These are phyloP conservation scores for Hipposideros larvatus DNA, from an alignment of 2,797 vertebrate genomes.

Conservation along the genomic window DNA sequence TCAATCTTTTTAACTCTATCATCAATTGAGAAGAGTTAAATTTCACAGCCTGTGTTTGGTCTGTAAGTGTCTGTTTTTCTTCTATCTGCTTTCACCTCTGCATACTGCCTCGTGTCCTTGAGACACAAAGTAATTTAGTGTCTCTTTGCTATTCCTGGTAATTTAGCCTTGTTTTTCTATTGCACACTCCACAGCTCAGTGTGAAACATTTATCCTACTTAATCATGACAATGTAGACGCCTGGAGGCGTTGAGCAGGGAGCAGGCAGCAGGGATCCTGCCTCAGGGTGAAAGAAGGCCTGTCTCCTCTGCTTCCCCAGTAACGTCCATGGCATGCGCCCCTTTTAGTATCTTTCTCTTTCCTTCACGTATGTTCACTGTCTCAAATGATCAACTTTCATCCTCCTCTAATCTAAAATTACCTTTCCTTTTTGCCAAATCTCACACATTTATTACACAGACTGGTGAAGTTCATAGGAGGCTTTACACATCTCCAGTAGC, in stretches of 20 bases:
- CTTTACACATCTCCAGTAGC: neutral
- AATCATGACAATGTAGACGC: neutral
- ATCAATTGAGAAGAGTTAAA: constrained; percentile 46
- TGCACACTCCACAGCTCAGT: neutral
- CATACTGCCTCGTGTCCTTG: constrained; percentile 81
- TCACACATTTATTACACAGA: constrained; percentile 16
- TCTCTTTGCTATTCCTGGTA: constrained; percentile 65
- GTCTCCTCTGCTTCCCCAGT: neutral
- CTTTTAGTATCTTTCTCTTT: neutral
- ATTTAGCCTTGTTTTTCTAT: neutral
- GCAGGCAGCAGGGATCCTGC: neutral
- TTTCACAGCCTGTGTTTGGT: neutral
- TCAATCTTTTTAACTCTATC: neutral
- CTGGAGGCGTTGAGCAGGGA: constrained; percentile 12
- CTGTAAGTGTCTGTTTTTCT: constrained; percentile 36
- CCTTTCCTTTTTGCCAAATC: neutral
- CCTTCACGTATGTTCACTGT: neutral
- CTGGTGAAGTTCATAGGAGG: neutral
- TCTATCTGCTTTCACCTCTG: constrained; percentile 75
- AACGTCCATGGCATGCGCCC: neutral
- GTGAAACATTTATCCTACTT: constrained; percentile 77
- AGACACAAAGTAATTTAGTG: constrained; percentile 72
- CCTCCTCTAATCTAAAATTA: neutral
- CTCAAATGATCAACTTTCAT: neutral
- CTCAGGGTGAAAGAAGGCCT: neutral